phyloP scores from a whole-genome alignment of 1,140 invertebrate species.

The Maconellicoccus hirsutus region DNA sequence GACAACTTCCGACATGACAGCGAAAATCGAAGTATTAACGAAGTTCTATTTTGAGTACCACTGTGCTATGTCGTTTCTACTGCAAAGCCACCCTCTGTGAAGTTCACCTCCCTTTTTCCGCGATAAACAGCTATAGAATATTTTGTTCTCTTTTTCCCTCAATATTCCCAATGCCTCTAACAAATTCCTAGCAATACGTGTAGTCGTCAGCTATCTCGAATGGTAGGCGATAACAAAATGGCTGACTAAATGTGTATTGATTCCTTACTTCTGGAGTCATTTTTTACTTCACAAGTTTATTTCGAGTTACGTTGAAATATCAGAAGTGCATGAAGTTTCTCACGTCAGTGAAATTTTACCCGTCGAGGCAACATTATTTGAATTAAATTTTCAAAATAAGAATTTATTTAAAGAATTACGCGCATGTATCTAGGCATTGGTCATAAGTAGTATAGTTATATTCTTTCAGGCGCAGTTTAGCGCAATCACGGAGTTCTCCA shows the following conservation, averaged over 20 bases:
- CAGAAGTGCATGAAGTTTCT: too few relatives aligned
- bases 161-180: slow-evolving; percentile 18
- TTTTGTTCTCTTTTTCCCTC: slow-evolving; percentile 13
- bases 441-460: too few relatives aligned
- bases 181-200: slow-evolving; percentile 20
- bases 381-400: too few relatives aligned
- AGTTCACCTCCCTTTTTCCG: slow-evolving; percentile 12
- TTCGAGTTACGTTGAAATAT: neutral
- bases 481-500: too few relatives aligned
- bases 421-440: too few relatives aligned
- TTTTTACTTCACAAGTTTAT: neutral
- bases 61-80: neutral
- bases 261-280: neutral
- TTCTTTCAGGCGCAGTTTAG: too few relatives aligned
- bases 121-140: slow-evolving; percentile 10
- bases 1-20: neutral
- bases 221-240: slow-evolving; percentile 21
- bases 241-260: slow-evolving; percentile 17
- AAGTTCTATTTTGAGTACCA: neutral
- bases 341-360: too few relatives aligned
- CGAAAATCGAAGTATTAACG: neutral
- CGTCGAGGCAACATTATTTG: too few relatives aligned
- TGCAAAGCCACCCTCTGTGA: slow-evolving; percentile 12
- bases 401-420: too few relatives aligned
- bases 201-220: slow-evolving; percentile 22